Evolutionary conservation across 2,888 invertebrate genomes (phyloP), one percentile per base, ranked within the genome.

Genomic region (Acanthosepion lycidas): DNA sequence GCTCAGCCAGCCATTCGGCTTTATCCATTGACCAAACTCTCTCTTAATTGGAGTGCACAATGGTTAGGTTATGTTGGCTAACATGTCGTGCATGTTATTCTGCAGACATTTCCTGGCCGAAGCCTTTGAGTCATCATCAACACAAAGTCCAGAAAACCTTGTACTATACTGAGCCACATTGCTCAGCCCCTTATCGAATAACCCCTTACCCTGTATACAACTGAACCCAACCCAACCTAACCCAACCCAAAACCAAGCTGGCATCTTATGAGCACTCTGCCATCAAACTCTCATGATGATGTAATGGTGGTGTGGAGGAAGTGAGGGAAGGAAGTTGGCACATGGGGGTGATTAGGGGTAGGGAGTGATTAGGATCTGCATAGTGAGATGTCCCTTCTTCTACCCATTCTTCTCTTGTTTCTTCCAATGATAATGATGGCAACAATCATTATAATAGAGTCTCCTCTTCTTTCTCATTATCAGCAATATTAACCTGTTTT

Each of bases 21-120:
- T 78, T 33, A 78, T 78, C 78, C 78, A 78, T 78, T 78, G 78
- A 78, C 78, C n/a, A 78, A 78, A 78, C 78, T n/a, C n/a, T 78
- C n/a, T 12, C 78, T 78, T 78, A 78, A 78, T 78, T 78, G 78
- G 78, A 78, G 78, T 33, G 78, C 78, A 78, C 78, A 78, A 78
- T 78, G n/a, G 78, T n/a, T 78, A 78, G 78, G 78, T 78, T 78
- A 78, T 78, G 78, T 78, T 78, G 78, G 78, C 78, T 78, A 78
- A 78, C 78, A 78, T 78, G 78, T 78, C 78, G 78, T 78, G 78
- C 78, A 78, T 78, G 78, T 78, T 78, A 78, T 78, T 78, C n/a
- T 18, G 78, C 78, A 78, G 78, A 78, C 78, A 78, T 78, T 78
- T 78, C 78, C 78, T 78, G 78, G 78, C 78, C 78, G n/a, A 78